A percentile compares a stretch with the other conserved stretches of the same genome.
These are phyloP conservation scores for Trichacis sp. DNA, from an alignment of 2,888 invertebrate genomes.

Conservation along the genomic window DNA sequence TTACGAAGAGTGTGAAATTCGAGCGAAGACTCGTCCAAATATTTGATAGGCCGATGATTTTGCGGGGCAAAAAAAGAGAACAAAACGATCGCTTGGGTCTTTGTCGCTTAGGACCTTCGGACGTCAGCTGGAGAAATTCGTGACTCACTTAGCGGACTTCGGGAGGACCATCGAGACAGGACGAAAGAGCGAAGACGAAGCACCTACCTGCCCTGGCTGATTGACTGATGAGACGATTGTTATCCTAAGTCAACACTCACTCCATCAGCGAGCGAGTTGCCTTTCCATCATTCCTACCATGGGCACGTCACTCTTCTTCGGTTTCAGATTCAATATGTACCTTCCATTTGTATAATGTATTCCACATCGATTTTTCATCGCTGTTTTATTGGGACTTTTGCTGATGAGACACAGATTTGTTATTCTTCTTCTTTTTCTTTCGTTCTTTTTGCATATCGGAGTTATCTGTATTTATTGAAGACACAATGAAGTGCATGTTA, in stretches of 20 bases:
- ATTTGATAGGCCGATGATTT: neutral
- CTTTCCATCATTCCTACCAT: constrained; percentile 27
- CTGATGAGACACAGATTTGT: too few relatives aligned
- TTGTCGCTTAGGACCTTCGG: constrained; percentile 34
- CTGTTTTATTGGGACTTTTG: neutral
- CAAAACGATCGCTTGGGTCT: constrained; percentile 25
- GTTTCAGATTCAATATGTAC: constrained; percentile 8
- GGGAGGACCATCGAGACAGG: constrained; percentile 49
- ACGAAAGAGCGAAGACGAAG: constrained; percentile 60
- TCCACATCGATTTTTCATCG: constrained; percentile 1
- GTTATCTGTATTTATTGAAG: too few relatives aligned
- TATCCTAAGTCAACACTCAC: constrained; percentile 69
- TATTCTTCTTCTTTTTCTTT: too few relatives aligned
- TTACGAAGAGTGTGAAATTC: neutral
- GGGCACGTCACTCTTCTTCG: constrained; percentile 23
- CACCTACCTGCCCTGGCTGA: constrained; percentile 61
- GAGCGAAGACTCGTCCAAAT: neutral
- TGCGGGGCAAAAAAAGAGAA: constrained; percentile 3
- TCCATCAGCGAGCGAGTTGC: constrained; percentile 64
- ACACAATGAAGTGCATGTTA: too few relatives aligned
- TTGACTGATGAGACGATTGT: constrained; percentile 68
- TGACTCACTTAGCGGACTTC: constrained; percentile 60
- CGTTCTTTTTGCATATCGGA: too few relatives aligned
- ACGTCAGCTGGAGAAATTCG: constrained; percentile 57
- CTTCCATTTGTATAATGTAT: constrained; percentile 17